Conservation (phyloP, 2,888 invertebrate species). For the Drosophila hamatofila region DNA sequence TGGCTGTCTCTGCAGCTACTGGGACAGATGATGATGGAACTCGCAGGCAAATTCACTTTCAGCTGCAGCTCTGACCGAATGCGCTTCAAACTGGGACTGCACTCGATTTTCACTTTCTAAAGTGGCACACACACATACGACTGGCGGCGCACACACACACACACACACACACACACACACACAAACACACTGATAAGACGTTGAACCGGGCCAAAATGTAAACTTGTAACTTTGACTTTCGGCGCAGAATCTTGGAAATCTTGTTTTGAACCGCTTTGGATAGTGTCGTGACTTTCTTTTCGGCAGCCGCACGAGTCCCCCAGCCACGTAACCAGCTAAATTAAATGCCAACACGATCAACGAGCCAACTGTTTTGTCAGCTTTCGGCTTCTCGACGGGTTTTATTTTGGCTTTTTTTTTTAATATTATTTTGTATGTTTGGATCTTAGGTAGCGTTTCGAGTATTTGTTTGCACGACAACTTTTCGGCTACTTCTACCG, state of each 20-base stretch:
- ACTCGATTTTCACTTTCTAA: constrained; percentile 80
- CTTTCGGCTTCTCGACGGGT: constrained; percentile 47
- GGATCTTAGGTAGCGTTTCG: constrained; percentile 26
- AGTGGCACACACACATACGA: constrained; percentile 66
- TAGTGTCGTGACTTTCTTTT: constrained; percentile 79
- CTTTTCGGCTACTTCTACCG: constrained; percentile 38
- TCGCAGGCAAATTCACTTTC: constrained; percentile 71
- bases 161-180: constrained; percentile 5
- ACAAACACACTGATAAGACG: constrained; percentile 45
- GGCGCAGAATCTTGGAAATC: constrained; percentile 80
- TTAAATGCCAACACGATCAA: constrained; percentile 70
- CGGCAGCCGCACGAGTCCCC: constrained; percentile 51
- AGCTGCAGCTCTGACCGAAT: constrained; percentile 55
- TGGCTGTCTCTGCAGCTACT: constrained; percentile 36
- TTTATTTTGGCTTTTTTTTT: constrained; percentile 16
- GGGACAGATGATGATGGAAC: constrained; percentile 14
- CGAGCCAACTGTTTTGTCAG: constrained; percentile 56
- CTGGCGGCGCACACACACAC: too few relatives aligned
- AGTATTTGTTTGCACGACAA: constrained; percentile 33
- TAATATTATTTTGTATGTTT: too few relatives aligned
- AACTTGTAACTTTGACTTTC: constrained; percentile 80
- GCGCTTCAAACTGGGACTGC: constrained; percentile 51
- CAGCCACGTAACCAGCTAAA: constrained; percentile 72
- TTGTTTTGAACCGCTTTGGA: constrained; percentile 63
- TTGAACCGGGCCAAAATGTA: constrained; percentile 71